These are phyloP conservation scores for Xyliphius kryptos DNA, from an alignment of 2,113 vertebrate species.

Conservation along the genomic window DNA sequence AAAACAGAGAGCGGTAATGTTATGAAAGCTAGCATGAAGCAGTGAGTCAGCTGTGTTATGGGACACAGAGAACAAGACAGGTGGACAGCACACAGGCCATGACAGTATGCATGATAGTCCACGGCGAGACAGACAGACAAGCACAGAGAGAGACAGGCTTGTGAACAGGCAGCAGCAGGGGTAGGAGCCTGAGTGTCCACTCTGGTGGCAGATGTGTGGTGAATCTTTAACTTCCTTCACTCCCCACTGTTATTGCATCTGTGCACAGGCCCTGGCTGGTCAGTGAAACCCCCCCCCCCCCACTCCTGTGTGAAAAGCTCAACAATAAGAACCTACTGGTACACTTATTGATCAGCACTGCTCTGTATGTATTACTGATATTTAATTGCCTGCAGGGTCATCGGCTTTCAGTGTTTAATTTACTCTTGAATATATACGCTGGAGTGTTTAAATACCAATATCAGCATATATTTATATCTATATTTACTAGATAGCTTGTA, in stretches of 20 bases:
- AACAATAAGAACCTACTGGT: conserved; percentile 55
- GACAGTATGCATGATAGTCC: conserved; percentile 54
- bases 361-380: conserved; percentile 46
- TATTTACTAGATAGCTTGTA: too few relatives aligned
- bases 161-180: conserved; percentile 43
- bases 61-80: conserved; percentile 24
- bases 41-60: conserved; percentile 21
- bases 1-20: too few relatives aligned
- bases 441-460: too few relatives aligned
- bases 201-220: conserved; percentile 66
- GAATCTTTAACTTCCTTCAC: conserved; percentile 65
- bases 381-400: conserved; percentile 66
- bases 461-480: too few relatives aligned
- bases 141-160: conserved; percentile 35
- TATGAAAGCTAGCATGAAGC: too few relatives aligned
- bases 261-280: conserved; percentile 51
- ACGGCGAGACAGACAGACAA: conserved; percentile 47
- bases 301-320: conserved; percentile 42
- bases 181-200: conserved; percentile 47
- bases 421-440: too few relatives aligned
- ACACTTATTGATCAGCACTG: conserved; percentile 66
- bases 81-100: conserved; percentile 31
- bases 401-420: too few relatives aligned
- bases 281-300: conserved; percentile 44
- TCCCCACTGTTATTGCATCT: conserved; percentile 65